A percentile compares a stretch with the other conserved stretches of the same genome.
phyloP scores from a whole-genome alignment of 2,113 vertebrate genomes.

The Nothocercus julius region DNA sequence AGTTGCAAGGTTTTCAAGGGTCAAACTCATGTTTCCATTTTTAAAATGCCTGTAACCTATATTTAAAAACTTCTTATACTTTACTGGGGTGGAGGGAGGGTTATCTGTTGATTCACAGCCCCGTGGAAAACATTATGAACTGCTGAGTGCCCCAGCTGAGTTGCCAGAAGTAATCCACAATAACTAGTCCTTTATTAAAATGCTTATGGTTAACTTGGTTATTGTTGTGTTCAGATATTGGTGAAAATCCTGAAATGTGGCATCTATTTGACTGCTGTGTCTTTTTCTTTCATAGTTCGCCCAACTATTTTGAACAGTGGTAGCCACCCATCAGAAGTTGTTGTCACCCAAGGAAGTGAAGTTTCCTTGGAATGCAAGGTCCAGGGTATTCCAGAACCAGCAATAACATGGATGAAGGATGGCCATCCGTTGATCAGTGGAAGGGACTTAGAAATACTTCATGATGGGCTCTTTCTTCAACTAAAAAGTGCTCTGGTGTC shows the following conservation, averaged over 20 bases:
- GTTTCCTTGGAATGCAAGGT: slow-evolving; percentile 86
- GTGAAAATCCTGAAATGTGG: neutral
- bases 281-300: slow-evolving; percentile 76
- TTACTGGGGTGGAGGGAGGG: fast-evolving
- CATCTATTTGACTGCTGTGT: neutral
- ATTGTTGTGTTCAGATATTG: neutral
- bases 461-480: slow-evolving; percentile 80
- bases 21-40: neutral
- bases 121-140: neutral
- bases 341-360: slow-evolving; percentile 79
- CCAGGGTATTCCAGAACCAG: slow-evolving; percentile 84
- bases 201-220: neutral
- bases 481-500: slow-evolving; percentile 82
- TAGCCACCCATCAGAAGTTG: slow-evolving; percentile 69
- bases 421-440: slow-evolving; percentile 77
- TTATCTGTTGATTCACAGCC: neutral
- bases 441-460: slow-evolving; percentile 72
- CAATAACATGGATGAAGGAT: slow-evolving; percentile 91
- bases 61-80: neutral
- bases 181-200: neutral
- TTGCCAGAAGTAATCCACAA: neutral
- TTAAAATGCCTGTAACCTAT: neutral
- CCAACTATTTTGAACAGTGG: slow-evolving; percentile 82
- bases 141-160: neutral
- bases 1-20: neutral